phyloP scores from a whole-genome alignment of 2,113 vertebrate genomes.

The Stomatorhinus ivindoensis region DNA sequence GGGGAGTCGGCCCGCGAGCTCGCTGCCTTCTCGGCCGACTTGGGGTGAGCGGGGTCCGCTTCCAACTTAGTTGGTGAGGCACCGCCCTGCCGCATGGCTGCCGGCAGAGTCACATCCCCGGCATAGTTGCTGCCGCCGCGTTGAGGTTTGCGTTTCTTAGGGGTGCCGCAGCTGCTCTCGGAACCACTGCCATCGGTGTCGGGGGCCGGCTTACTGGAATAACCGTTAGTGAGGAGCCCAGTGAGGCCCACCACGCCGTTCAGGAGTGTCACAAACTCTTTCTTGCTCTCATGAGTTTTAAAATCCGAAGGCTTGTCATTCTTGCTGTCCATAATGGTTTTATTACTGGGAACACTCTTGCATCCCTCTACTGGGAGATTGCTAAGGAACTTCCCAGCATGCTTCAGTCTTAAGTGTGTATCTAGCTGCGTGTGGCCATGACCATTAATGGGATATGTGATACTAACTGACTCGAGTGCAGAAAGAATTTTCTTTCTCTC shows the following conservation, averaged over 20 bases:
- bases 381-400: constrained; percentile 43
- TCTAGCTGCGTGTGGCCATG: constrained; percentile 55
- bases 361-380: constrained; percentile 67
- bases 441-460: constrained; percentile 46
- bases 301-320: constrained; percentile 78
- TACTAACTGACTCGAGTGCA: constrained; percentile 45
- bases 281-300: constrained; percentile 72
- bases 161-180: constrained; percentile 87
- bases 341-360: constrained; percentile 76
- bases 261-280: constrained; percentile 68
- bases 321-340: constrained; percentile 89
- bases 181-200: constrained; percentile 93
- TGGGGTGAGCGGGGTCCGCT: constrained; percentile 63
- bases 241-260: constrained; percentile 75
- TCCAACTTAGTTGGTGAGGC: constrained; percentile 70
- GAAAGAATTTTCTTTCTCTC: constrained; percentile 54
- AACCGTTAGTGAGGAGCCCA: constrained; percentile 84
- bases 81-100: constrained; percentile 45
- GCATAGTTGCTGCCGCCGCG: constrained; percentile 77
- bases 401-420: constrained; percentile 51
- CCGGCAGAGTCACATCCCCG: constrained; percentile 78
- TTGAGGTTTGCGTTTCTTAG: constrained; percentile 84
- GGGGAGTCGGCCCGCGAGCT: constrained; percentile 61
- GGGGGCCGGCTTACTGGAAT: constrained; percentile 65
- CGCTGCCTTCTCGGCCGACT: constrained; percentile 67